Base-by-base conservation (phyloP, 2,888 invertebrate species). In the Terebella lapidaria region DNA sequence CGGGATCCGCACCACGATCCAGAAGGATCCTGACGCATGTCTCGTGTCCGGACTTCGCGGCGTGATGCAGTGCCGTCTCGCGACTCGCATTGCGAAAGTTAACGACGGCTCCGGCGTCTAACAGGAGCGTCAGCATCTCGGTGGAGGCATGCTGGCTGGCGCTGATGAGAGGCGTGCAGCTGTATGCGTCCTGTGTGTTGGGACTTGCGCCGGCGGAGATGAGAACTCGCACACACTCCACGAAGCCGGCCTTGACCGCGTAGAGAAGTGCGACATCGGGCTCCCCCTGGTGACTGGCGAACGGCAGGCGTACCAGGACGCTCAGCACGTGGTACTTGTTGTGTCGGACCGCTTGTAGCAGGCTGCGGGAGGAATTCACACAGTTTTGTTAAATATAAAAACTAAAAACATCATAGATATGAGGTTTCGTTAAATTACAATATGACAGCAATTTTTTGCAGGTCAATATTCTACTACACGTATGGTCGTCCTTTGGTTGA, bases 21-120 rank as follows among this genome's bases (percentile, higher is more conserved):
- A 67, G 46, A 5, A 67, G 47, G 24, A 59, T 30, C 24, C 61
- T 27, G 18, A 61, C 49, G 42, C 64, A 63, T 18, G 61, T 55
- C 4, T 29, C 53, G 57, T 60, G 56, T 10, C 67, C 67, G 62
- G 62, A 67, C 35, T 63, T 67, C 20, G 67, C 59, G n/a, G 63
- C 62, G 25, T 56, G 28, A 47, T 67, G 67, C 25, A 67, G 60
- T 4, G 67, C 64, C 26, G 65, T 67, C 28, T 46, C 51, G 3
- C 59, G 28, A 5, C 49, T 26, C 18, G 47, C 42, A 22, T 60
- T 60, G 4, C 46, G 10, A 35, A 25, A 1, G 30, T 60, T 45
- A 3, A 61, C 57, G 3, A 35, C 18, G 25, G 60, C 64, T 20
- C 61, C 61, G n/a, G 29, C 28, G n/a, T 46, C 49, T 28, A 64